phyloP scores from a whole-genome alignment of 2,888 invertebrate genomes.

The Amaurobius ferox region DNA sequence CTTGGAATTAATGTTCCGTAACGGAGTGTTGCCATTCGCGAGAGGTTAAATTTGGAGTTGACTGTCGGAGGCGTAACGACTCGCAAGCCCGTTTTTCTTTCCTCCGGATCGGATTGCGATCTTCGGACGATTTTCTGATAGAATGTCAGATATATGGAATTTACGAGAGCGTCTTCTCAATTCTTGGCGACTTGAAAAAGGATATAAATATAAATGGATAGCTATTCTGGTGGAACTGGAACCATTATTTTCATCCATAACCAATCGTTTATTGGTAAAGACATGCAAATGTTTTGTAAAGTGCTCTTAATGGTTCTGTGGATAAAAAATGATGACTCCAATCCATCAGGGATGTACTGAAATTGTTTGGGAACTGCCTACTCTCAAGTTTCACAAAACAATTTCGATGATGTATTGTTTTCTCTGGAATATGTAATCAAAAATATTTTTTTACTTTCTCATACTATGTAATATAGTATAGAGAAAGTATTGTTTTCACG shows the following conservation, averaged over 20 bases:
- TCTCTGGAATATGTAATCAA: no score
- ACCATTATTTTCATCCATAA: neutral
- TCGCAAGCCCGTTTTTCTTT: neutral
- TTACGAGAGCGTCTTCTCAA: neutral
- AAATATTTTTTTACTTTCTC: no score
- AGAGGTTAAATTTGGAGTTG: constrained; percentile 58
- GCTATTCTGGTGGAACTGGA: neutral
- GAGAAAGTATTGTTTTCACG: no score
- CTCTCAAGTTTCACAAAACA: no score
- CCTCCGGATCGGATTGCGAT: neutral
- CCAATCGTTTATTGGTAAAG: neutral
- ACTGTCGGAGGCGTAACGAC: neutral
- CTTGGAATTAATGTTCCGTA: constrained; percentile 64
- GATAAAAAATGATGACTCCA: neutral
- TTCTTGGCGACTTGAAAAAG: neutral
- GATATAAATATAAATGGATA: neutral
- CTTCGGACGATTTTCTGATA: constrained; percentile 9
- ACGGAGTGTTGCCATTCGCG: constrained; percentile 60
- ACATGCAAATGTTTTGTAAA: neutral
- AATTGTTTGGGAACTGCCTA: no score
- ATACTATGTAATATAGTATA: no score
- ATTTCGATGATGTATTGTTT: no score
- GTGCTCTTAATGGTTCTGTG: neutral
- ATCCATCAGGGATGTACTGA: no score
- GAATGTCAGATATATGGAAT: neutral